These are phyloP conservation scores for Eidolon helvum DNA, from an alignment of 2,113 vertebrate species.

Conservation along the genomic window DNA sequence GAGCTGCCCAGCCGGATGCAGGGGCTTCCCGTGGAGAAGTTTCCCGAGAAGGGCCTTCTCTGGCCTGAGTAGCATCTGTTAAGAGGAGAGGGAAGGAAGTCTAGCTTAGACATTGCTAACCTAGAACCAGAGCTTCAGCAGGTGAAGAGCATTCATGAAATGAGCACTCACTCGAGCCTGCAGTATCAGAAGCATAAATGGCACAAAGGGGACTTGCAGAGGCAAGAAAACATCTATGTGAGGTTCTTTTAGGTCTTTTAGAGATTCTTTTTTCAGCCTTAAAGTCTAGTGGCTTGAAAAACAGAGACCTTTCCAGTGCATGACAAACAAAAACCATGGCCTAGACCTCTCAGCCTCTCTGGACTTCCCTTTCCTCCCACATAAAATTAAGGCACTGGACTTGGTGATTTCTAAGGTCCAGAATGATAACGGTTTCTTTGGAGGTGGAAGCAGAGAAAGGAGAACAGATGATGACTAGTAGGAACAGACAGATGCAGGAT, in stretches of 20 bases:
- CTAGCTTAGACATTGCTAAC: background rate
- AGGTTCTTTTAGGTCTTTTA: background rate
- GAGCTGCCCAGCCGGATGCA: slow-evolving; percentile 94
- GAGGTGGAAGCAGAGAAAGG: background rate
- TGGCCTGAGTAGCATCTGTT: slow-evolving; percentile 87
- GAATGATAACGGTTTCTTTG: background rate
- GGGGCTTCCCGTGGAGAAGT: slow-evolving; percentile 94
- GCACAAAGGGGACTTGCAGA: background rate
- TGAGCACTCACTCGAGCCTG: background rate
- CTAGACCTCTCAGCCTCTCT: background rate
- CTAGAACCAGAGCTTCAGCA: background rate
- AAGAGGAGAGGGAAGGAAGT: background rate
- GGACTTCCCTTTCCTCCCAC: background rate
- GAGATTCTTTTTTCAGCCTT: background rate
- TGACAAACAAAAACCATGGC: background rate
- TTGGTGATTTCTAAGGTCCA: background rate
- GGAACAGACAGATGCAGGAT: background rate
- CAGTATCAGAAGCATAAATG: background rate
- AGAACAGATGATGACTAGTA: background rate
- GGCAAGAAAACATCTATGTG: background rate
- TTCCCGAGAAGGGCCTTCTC: slow-evolving; percentile 93
- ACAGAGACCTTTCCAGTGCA: background rate
- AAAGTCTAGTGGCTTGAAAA: background rate
- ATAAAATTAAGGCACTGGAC: background rate
- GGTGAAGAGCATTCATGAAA: background rate